These are phyloP conservation scores for Ecliptopera silaceata DNA, from an alignment of 2,888 invertebrate genomes.

Conservation along the genomic window DNA sequence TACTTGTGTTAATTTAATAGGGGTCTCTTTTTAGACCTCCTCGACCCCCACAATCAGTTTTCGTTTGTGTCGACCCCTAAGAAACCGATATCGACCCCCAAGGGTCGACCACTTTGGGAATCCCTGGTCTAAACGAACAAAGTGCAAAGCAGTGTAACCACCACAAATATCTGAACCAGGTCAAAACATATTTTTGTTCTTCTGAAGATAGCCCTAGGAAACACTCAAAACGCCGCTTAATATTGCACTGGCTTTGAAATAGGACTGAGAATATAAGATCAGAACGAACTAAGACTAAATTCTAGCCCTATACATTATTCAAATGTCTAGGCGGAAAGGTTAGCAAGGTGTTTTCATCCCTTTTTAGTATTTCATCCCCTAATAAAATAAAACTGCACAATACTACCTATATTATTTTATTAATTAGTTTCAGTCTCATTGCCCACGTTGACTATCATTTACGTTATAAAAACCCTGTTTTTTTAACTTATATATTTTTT, in stretches of 20 bases:
- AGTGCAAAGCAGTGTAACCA: slow-evolving; percentile 17
- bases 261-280: slow-evolving; percentile 18
- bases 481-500: background rate
- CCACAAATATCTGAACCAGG: slow-evolving; percentile 12
- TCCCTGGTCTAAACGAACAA: slow-evolving; percentile 8
- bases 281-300: background rate
- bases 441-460: too few species aligned
- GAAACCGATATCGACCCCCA: too few species aligned
- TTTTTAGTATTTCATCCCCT: too few species aligned
- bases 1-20: too few species aligned
- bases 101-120: too few species aligned
- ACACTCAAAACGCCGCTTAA: slow-evolving; percentile 9
- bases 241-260: background rate
- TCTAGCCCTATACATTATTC: slow-evolving; percentile 9
- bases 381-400: too few species aligned
- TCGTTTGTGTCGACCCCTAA: too few species aligned
- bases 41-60: too few species aligned
- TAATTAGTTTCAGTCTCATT: background rate
- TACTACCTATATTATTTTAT: too few species aligned
- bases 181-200: slow-evolving; percentile 2
- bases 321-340: background rate
- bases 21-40: too few species aligned
- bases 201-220: slow-evolving; percentile 3
- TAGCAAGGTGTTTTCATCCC: background rate
- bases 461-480: too few species aligned